Evolutionary conservation across 1,140 invertebrate genomes (phyloP), one percentile per base, ranked within the genome.

Genomic region (Holotrichia oblita): DNA sequence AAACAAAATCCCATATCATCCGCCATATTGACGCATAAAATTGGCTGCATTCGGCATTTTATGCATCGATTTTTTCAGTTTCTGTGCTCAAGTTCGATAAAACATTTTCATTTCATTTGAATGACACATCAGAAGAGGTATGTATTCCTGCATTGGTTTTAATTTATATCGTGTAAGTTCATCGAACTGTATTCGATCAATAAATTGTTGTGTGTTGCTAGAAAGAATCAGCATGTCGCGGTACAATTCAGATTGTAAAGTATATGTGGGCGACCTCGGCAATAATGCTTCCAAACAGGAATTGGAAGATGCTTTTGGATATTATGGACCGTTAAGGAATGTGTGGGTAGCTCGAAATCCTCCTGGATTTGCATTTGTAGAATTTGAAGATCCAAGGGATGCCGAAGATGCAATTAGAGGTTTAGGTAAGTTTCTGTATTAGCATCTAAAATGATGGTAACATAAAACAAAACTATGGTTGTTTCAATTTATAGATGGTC

Each of bases 301-400:
- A 87, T 87, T 98, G 61, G 96, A 98, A 88, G 95, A 97, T 88
- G 94, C 96, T 8, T 99, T 99, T 87, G 93, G 94, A 75, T 96
- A 98, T 83, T 99, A 98, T 87, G 98, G 98, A 4, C 94, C 95
- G 40, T 88, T 99, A 80, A 92, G 94, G 81, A 98, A 96, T 89
- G 96, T 99, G 20, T 98, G 96, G 97, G 96, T 98, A 3, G 97
- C 97, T 0, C 90, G 96, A 83, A 98, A 98, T 87, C 95, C 95
- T 9, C 94, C 95, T 61, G 93, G 97, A 42, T 99, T 99, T 89
- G 97, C 97, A 12, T 99, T 99, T 89, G 94, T 99, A 17, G 97
- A 98, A 87, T 99, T 97, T 88, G 97, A 99, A 88, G 93, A 94
- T 86, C 89, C 93, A 0, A 87, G 94, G 79, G 97, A 99, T 89